Evolutionary conservation across 1,140 invertebrate genomes (phyloP).

Genomic region (Cotesia glomerata): DNA sequence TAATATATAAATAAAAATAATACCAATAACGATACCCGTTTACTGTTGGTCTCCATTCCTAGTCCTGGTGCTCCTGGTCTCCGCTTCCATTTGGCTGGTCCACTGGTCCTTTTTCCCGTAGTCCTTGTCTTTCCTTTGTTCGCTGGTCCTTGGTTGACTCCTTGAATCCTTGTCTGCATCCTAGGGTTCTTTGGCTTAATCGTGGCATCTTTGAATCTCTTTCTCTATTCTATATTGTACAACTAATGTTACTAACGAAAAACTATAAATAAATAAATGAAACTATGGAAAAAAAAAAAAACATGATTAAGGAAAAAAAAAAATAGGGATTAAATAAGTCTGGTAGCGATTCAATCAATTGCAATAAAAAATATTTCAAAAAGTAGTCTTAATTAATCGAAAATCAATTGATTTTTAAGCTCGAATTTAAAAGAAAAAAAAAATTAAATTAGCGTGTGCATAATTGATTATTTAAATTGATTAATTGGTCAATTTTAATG

Average conservation of each 20-base stretch:
- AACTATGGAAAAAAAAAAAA: conserved; percentile 24
- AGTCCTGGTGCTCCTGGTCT: too few species aligned
- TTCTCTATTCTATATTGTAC: conserved; percentile 40
- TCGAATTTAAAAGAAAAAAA: conserved; percentile 26
- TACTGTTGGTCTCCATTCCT: too few species aligned
- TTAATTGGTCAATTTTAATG: too few species aligned
- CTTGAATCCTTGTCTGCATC: too few species aligned
- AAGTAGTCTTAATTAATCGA: conserved; percentile 30
- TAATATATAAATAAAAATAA: too few species aligned
- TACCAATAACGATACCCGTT: too few species aligned
- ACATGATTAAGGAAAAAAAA: conserved; percentile 36
- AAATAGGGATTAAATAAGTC: conserved; percentile 38
- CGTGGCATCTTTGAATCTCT: too few species aligned
- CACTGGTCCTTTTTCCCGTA: too few species aligned
- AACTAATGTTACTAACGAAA: conserved; percentile 43
- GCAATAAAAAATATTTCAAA: conserved; percentile 36
- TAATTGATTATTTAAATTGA: neutral
- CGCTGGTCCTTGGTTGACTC: too few species aligned
- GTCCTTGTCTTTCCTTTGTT: too few species aligned
- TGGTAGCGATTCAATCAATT: conserved; percentile 37
- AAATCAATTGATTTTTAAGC: conserved; percentile 28
- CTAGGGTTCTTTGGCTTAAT: too few species aligned
- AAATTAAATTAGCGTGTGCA: conserved; percentile 4
- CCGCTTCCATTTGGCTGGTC: too few species aligned
- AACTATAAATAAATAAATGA: conserved; percentile 31